Evolutionary conservation across 2,113 vertebrate genomes (phyloP), one percentile per base, ranked within the genome.

Genomic region (Scopus umbretta): DNA sequence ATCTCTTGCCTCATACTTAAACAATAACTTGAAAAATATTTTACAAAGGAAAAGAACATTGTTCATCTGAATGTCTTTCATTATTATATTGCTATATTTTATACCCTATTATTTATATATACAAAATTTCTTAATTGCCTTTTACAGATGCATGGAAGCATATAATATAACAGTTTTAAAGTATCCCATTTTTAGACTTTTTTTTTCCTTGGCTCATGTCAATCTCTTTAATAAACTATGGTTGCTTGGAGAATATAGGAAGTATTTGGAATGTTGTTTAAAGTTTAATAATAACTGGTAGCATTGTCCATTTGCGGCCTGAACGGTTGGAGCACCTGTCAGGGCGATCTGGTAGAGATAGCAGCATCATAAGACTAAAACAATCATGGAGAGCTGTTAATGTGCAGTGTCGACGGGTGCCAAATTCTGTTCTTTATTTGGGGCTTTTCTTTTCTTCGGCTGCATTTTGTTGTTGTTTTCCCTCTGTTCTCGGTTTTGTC

Each of bases 401-500:
- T 98, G 98, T 97, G 97, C 98, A 90, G 98, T 97, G 97, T 98
- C 97, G 65, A 92, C 67, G 13, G 98, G 97, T 88, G 98, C 97
- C 89, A 98, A 97, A 95, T 97, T 98, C 70, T 98, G 95, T 65
- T 98, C 98, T 96, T 98, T 99, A 89, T 98, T 98, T 73, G 99
- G 98, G 92, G 96, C 98, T 98, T 99, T 98, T 95, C 98, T 98
- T 91, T 98, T 99, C 97, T 98, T 98, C 95, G 98, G 98, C 98
- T 99, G 99, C 36, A 96, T 99, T 98, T 99, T 99, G 95, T 99
- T 99, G 96, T 98, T 98, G 98, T 96, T 99, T 97, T 99, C 99
- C 94, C 97, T 98, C 96, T 98, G 98, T 90, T 99, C 99, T 88
- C 98, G 98, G 75, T 98, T 98, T 55, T 97, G 97, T 32, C 95